These are phyloP conservation scores for Conger conger DNA, from an alignment of 2,113 vertebrate species.

Conservation along the genomic window DNA sequence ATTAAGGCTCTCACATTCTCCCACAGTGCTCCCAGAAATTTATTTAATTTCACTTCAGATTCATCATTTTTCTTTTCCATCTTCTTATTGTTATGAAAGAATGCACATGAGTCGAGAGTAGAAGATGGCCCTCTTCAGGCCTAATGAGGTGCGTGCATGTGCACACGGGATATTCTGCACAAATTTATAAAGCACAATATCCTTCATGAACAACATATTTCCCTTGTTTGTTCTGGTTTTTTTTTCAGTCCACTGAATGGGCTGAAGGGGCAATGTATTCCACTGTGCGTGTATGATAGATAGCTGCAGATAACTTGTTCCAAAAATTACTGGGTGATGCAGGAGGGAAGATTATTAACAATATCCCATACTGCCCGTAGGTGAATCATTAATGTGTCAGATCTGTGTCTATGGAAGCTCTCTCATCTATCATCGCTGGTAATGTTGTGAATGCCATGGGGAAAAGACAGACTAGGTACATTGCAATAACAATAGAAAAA, in stretches of 20 bases:
- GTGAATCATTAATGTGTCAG: slow-evolving; percentile 21
- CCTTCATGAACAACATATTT: neutral
- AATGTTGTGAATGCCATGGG: neutral
- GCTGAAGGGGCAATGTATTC: slow-evolving; percentile 29
- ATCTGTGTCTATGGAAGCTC: slow-evolving; percentile 44
- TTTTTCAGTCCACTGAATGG: neutral
- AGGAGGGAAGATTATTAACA: slow-evolving; percentile 20
- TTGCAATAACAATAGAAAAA: neutral
- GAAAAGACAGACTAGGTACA: neutral
- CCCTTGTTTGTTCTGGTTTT: neutral
- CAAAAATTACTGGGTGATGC: slow-evolving; percentile 29
- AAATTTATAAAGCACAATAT: neutral
- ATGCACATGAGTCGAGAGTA: neutral
- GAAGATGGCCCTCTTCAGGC: neutral
- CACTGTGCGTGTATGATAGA: slow-evolving; percentile 34
- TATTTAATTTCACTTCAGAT: neutral
- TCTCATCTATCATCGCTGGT: slow-evolving; percentile 37
- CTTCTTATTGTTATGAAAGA: neutral
- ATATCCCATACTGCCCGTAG: slow-evolving; percentile 37
- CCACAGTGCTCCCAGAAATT: neutral
- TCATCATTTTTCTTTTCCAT: neutral
- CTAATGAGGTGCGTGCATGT: neutral
- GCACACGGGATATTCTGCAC: neutral
- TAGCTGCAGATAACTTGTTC: slow-evolving; percentile 43
- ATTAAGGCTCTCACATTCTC: neutral